Base-by-base conservation (phyloP, 1,140 invertebrate species). In the Lysiphlebus fabarum region DNA sequence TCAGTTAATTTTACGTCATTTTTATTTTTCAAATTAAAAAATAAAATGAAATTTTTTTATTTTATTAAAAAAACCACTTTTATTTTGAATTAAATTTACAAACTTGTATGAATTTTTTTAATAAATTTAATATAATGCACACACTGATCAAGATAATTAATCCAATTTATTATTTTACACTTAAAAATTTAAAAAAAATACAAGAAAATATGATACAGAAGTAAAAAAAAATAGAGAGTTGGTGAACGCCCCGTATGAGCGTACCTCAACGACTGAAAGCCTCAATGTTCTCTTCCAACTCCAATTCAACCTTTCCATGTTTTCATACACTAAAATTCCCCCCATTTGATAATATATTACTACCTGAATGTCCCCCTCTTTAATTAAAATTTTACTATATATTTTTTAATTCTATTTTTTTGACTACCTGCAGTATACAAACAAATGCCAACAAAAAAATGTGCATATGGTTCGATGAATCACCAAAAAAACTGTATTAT, bases 191-290 rank as follows among this genome's bases (percentile, higher is more conserved):
- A 7, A 49, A 34, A 49, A 34, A 49, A 17, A 17, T 12, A 47
- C 17, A 4, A 26, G 42, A n/a, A 44, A 41, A 50, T 17, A 34
- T 10, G 40, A 58, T 34, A 7, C 11, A 12, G 48, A 51, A 41
- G 1, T 33, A 26, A 41, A 12, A 33, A 33, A 37, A 48, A 44
- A 36, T 33, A 53, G 26, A 44, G 54, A 37, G 44, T 42, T 40
- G 41, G 47, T 58, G 53, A 53, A 48, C 54, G 61, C 51, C 58
- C 43, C 44, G 56, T 56, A 37, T 66, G 62, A 64, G 56, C 64
- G 66, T 62, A 60, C 65, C 65, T 65, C 63, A 65, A 63, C 62
- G 61, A 70, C 69, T 70, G 67, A 64, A 59, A 61, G 54, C 53
- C 51, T 49, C 14, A 8, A 26, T 26, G 17, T 26, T 4, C 17